A percentile compares a stretch with the other conserved stretches of the same genome.
Conservation (phyloP, 2,888 invertebrate genomes). For the Apamea monoglypha region DNA sequence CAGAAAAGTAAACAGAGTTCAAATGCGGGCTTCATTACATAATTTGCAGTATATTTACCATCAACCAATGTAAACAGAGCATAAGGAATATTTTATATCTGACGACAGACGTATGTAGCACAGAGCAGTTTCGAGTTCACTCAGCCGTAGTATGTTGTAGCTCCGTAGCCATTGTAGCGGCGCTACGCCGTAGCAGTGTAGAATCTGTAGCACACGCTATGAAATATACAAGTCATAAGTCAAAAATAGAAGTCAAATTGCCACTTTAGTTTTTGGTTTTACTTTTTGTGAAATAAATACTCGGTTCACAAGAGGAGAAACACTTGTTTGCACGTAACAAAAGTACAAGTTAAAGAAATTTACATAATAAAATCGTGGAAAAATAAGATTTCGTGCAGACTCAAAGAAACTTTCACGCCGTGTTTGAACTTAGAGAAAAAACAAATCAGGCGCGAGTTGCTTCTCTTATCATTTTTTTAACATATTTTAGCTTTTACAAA, state of each 20-base stretch:
- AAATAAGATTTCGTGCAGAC: constrained; percentile 57
- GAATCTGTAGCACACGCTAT: constrained; percentile 41
- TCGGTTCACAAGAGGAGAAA: constrained; percentile 32
- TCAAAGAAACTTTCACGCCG: constrained; percentile 52
- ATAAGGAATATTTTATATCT: constrained; percentile 51
- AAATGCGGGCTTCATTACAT: constrained; percentile 28
- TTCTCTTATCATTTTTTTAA: constrained; percentile 59
- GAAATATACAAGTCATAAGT: constrained; percentile 15
- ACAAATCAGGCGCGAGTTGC: constrained; percentile 58
- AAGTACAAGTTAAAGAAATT: constrained; percentile 54
- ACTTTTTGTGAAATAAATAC: constrained; percentile 23
- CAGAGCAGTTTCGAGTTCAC: constrained; percentile 58
- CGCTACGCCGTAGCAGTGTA: constrained; percentile 48
- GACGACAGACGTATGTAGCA: constrained; percentile 34
- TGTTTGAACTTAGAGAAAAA: constrained; percentile 63
- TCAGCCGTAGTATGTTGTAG: constrained; percentile 67
- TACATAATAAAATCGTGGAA: constrained; percentile 64
- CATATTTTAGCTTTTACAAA: constrained; percentile 62
- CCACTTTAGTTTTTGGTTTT: background rate
- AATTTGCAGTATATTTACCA: constrained; percentile 11
- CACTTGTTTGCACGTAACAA: constrained; percentile 55
- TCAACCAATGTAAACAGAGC: constrained; percentile 26
- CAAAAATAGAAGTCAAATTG: constrained; percentile 19
- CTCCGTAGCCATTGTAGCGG: constrained; percentile 56
- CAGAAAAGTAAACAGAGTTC: constrained; percentile 28